phyloP scores from a whole-genome alignment of 2,888 invertebrate species.

The Endomychus coccineus region DNA sequence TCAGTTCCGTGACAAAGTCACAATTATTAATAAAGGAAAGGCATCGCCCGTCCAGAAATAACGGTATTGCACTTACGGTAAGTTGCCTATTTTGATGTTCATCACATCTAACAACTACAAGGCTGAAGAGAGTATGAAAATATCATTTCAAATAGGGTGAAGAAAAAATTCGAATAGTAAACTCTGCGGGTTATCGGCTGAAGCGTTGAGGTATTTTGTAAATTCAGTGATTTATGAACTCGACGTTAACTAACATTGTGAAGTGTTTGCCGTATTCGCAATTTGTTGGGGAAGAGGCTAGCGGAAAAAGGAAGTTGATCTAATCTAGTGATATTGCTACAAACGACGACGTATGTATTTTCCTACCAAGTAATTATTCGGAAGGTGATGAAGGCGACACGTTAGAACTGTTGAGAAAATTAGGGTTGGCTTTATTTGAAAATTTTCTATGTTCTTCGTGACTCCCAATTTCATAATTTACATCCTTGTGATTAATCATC shows the following conservation, averaged over 20 bases:
- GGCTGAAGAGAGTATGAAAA: constrained; percentile 18
- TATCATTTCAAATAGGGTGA: constrained; percentile 14
- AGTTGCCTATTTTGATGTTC: constrained; percentile 34
- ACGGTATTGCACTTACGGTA: constrained; percentile 31
- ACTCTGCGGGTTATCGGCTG: constrained; percentile 10
- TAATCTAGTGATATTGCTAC: too few relatives aligned
- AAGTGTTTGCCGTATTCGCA: constrained; percentile 19
- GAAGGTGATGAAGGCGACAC: constrained; percentile 12
- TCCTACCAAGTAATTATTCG: constrained; percentile 11
- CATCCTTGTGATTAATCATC: constrained; percentile 36
- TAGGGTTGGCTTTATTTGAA: constrained; percentile 7
- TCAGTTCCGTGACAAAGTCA: too few relatives aligned
- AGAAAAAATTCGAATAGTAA: constrained; percentile 13
- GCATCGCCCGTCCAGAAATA: constrained; percentile 30
- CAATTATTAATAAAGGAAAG: too few relatives aligned
- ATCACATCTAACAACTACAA: constrained; percentile 27
- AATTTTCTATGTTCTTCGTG: constrained; percentile 15
- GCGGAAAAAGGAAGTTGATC: constrained; percentile 10
- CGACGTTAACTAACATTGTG: constrained; percentile 29
- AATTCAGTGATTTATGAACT: constrained; percentile 33
- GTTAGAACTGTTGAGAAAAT: constrained; percentile 8
- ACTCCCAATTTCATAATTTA: constrained; percentile 21
- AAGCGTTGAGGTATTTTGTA: constrained; percentile 44
- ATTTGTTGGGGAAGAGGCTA: constrained; percentile 13
- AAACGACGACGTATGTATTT: constrained; percentile 13